Percentiles rank a stretch among this genome's conserved stretches.
Evolutionary conservation across 1,140 invertebrate species (phyloP).

Genomic region (Drosophila obscura): DNA sequence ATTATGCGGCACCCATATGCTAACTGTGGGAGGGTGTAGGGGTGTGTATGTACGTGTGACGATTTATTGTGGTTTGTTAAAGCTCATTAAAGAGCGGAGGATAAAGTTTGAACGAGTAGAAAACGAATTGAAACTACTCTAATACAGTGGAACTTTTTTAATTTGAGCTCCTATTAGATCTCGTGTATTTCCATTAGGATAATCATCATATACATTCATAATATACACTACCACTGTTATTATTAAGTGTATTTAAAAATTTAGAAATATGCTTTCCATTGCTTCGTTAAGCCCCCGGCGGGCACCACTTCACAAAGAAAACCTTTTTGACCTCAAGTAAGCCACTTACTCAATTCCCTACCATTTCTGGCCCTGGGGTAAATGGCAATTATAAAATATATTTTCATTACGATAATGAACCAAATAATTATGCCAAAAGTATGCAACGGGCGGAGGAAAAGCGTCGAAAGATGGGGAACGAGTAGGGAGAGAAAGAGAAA

Average conservation of each 20-base stretch:
- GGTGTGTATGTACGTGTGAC: not conserved
- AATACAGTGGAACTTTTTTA: not conserved
- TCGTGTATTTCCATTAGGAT: too few species aligned
- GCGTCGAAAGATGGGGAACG: not conserved
- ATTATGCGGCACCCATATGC: constrained; percentile 25
- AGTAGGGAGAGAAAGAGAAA: not conserved
- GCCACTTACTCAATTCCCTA: constrained; percentile 8
- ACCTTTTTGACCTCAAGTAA: constrained; percentile 42
- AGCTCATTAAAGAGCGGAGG: not conserved
- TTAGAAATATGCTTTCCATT: not conserved
- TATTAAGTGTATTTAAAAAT: too few species aligned
- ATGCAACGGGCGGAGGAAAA: constrained; percentile 12
- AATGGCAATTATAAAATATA: constrained; percentile 71
- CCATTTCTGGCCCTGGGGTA: constrained; percentile 4
- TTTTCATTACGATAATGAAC: constrained; percentile 59
- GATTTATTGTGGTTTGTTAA: not conserved
- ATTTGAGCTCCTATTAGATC: not conserved
- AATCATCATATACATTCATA: too few species aligned
- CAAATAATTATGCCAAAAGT: constrained; percentile 75
- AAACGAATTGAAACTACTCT: constrained; percentile 6
- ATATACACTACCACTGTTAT: too few species aligned
- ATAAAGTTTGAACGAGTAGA: not conserved
- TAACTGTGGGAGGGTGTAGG: too few species aligned
- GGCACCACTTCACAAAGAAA: constrained; percentile 18
- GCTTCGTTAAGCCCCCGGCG: not conserved